These are phyloP conservation scores for Elephas maximus DNA, from an alignment of 2,113 vertebrate species.

Conservation along the genomic window DNA sequence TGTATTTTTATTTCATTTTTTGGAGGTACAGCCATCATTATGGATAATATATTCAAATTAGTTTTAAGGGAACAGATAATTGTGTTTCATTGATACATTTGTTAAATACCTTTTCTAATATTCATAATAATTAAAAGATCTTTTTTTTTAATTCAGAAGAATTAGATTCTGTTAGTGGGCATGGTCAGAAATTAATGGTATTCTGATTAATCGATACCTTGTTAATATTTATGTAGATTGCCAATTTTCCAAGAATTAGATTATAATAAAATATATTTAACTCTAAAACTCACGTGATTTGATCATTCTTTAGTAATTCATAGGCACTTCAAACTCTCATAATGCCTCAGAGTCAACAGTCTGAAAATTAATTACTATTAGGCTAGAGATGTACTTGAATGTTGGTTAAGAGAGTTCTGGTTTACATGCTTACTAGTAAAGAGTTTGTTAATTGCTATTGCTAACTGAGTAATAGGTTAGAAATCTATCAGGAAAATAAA, in stretches of 20 bases:
- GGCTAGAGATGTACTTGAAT: constrained; percentile 1
- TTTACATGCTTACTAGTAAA: constrained; percentile 52
- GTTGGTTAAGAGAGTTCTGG: constrained; percentile 6
- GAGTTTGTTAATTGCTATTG: not conserved
- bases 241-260: constrained; percentile 31
- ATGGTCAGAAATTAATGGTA: not conserved
- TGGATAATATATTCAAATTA: constrained; percentile 19
- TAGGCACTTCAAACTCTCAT: constrained; percentile 8
- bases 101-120: constrained; percentile 33
- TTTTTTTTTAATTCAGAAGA: constrained; percentile 23
- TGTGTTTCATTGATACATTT: constrained; percentile 23
- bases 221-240: constrained; percentile 52
- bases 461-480: constrained; percentile 8
- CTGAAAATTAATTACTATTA: constrained; percentile 48
- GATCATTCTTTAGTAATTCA: constrained; percentile 43
- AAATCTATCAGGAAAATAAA: constrained; percentile 46
- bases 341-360: not conserved
- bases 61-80: constrained; percentile 40
- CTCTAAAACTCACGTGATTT: constrained; percentile 30
- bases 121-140: constrained; percentile 8
- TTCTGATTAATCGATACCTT: constrained; percentile 22
- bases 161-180: not conserved
- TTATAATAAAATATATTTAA: constrained; percentile 39
- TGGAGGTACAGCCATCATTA: not conserved
- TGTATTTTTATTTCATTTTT: constrained; percentile 10